Conservation (phyloP, 1,140 invertebrate species). For the Drosophila yakuba region DNA sequence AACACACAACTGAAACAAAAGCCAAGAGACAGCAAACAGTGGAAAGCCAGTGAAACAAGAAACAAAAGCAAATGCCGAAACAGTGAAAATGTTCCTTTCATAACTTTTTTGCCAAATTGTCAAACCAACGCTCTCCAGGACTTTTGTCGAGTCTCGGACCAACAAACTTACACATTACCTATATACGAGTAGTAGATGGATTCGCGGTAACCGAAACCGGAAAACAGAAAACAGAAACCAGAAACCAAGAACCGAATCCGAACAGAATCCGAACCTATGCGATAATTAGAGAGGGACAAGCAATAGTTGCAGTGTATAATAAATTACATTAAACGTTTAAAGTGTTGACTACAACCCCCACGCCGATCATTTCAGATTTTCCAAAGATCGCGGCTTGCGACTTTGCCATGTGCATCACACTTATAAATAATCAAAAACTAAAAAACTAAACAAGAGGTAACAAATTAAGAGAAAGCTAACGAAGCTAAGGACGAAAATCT, state of each 20-base stretch:
- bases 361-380: slow-evolving; percentile 44
- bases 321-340: slow-evolving; percentile 56
- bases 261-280: slow-evolving; percentile 40
- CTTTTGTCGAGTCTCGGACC: slow-evolving; percentile 72
- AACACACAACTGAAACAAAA: slow-evolving; percentile 33
- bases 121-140: slow-evolving; percentile 81
- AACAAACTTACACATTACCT: slow-evolving; percentile 55
- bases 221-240: slow-evolving; percentile 8
- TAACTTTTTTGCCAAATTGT: slow-evolving; percentile 83
- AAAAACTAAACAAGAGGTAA: slow-evolving; percentile 26
- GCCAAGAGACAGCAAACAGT: slow-evolving; percentile 20
- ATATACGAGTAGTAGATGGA: slow-evolving; percentile 40
- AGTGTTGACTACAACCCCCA: slow-evolving; percentile 37
- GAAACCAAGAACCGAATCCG: not conserved
- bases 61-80: slow-evolving; percentile 53
- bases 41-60: slow-evolving; percentile 22
- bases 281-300: slow-evolving; percentile 48
- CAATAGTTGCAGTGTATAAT: slow-evolving; percentile 49
- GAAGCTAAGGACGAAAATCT: slow-evolving; percentile 18
- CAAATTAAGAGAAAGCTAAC: slow-evolving; percentile 20
- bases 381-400: slow-evolving; percentile 16
- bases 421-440: slow-evolving; percentile 48
- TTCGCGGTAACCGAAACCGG: slow-evolving; percentile 28
- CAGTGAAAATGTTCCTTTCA: slow-evolving; percentile 81
- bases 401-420: slow-evolving; percentile 17